Conservation (phyloP, 2,888 invertebrate species). For the Theristus sp. region DNA sequence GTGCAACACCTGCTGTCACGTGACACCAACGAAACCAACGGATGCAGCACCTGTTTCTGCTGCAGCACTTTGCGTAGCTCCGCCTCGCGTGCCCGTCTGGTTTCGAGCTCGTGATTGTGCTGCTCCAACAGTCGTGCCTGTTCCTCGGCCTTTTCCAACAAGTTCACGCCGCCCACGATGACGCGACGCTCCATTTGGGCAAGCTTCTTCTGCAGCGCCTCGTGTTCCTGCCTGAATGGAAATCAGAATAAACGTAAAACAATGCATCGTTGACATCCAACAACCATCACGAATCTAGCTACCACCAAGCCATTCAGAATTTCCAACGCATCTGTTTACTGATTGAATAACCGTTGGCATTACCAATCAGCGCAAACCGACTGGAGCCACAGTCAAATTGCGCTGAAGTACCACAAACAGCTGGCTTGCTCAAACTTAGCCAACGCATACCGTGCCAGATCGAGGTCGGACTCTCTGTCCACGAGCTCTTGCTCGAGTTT, state of each 20-base stretch:
- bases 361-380: too few species aligned
- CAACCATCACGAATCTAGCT: not conserved
- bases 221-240: slow-evolving; percentile 48
- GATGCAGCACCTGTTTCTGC: slow-evolving; percentile 42
- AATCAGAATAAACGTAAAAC: not conserved
- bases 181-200: slow-evolving; percentile 80
- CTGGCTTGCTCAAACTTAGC: not conserved
- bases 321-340: too few species aligned
- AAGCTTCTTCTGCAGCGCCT: slow-evolving; percentile 61
- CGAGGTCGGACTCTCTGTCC: slow-evolving; percentile 51
- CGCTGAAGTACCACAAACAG: not conserved
- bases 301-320: not conserved
- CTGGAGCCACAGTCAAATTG: too few species aligned
- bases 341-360: too few species aligned
- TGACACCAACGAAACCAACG: too few species aligned
- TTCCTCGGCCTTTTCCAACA: slow-evolving; percentile 68
- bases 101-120: slow-evolving; percentile 41
- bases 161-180: slow-evolving; percentile 88
- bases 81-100: slow-evolving; percentile 44
- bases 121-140: slow-evolving; percentile 73
- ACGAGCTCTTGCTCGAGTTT: slow-evolving; percentile 44
- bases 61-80: slow-evolving; percentile 59
- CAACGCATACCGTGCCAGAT: slow-evolving; percentile 41
- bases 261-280: not conserved
- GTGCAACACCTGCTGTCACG: too few species aligned